Evolutionary conservation across 2,113 vertebrate genomes (phyloP).

Genomic region (Peucedramus taeniatus): DNA sequence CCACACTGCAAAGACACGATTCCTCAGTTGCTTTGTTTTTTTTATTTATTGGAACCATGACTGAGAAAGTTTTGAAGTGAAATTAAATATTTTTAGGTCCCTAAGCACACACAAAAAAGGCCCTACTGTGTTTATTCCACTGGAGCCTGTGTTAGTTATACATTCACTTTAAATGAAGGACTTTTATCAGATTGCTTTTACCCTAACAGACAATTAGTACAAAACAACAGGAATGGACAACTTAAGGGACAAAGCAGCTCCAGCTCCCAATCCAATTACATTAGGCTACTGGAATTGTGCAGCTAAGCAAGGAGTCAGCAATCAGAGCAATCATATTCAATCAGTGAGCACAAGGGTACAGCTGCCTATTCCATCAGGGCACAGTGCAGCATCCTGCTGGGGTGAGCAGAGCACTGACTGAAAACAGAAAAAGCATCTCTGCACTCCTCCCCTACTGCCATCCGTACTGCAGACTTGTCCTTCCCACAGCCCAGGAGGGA

Average conservation of each 20-base stretch:
- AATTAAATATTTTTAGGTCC: neutral
- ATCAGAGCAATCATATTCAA: conserved; percentile 63
- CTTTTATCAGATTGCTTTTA: conserved; percentile 18
- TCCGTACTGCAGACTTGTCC: neutral
- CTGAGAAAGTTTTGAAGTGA: neutral
- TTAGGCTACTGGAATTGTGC: conserved; percentile 59
- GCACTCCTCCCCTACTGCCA: neutral
- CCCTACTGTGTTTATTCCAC: neutral
- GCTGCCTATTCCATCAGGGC: conserved; percentile 50
- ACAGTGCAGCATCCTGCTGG: neutral
- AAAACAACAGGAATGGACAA: conserved; percentile 13
- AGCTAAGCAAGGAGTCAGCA: conserved; percentile 61
- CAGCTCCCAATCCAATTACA: conserved; percentile 66
- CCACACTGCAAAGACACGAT: neutral
- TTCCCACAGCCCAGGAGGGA: neutral
- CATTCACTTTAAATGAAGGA: conserved; percentile 16
- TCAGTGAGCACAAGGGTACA: conserved; percentile 38
- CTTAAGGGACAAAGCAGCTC: conserved; percentile 36
- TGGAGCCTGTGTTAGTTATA: neutral
- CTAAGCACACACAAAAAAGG: neutral
- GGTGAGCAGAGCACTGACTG: neutral
- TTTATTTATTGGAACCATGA: neutral
- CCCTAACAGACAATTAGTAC: conserved; percentile 62
- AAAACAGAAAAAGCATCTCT: conserved; percentile 2
- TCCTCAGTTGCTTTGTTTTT: neutral